Conservation (phyloP, 2,113 vertebrate genomes). For the Chascanopsetta lugubris region DNA sequence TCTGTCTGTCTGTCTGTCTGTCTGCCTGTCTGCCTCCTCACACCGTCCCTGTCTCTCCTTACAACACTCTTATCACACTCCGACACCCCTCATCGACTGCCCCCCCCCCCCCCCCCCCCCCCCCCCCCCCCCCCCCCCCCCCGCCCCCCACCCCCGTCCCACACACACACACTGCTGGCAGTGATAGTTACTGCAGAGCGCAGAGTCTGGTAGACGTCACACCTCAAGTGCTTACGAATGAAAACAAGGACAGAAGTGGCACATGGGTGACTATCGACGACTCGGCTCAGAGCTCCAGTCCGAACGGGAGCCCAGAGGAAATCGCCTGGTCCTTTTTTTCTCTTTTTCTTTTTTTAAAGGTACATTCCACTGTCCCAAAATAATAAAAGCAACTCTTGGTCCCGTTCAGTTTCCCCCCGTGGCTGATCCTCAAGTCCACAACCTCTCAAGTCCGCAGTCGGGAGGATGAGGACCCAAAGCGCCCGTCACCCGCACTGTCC, state of each 20-base stretch:
- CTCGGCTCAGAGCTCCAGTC: slow-evolving; percentile 14
- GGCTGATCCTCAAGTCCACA: no score
- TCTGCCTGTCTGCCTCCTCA: slow-evolving; percentile 65
- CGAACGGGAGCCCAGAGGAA: slow-evolving; percentile 18
- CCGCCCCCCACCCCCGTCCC: slow-evolving; percentile 20
- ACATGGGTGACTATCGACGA: slow-evolving; percentile 25
- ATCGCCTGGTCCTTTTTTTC: slow-evolving; percentile 17
- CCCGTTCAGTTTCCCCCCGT: slow-evolving; percentile 42
- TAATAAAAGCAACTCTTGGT: slow-evolving; percentile 15
- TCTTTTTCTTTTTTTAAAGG: not conserved
- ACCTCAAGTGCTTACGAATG: slow-evolving; percentile 63
- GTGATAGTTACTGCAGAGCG: slow-evolving; percentile 32
- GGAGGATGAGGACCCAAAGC: slow-evolving; percentile 6
- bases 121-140: slow-evolving; percentile 32
- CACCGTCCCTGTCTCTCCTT: slow-evolving; percentile 37
- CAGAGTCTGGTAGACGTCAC: slow-evolving; percentile 33
- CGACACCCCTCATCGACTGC: slow-evolving; percentile 63
- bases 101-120: slow-evolving; percentile 43
- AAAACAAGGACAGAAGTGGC: slow-evolving; percentile 39
- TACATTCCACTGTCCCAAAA: slow-evolving; percentile 36
- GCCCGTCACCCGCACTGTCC: slow-evolving; percentile 43
- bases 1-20: slow-evolving; percentile 79
- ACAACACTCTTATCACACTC: slow-evolving; percentile 73
- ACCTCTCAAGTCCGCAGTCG: no score
- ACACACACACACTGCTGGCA: slow-evolving; percentile 34